A percentile compares a stretch with the other conserved stretches of the same genome.
phyloP scores from a whole-genome alignment of 1,140 invertebrate genomes.

The Thaumetopoea pityocampa region DNA sequence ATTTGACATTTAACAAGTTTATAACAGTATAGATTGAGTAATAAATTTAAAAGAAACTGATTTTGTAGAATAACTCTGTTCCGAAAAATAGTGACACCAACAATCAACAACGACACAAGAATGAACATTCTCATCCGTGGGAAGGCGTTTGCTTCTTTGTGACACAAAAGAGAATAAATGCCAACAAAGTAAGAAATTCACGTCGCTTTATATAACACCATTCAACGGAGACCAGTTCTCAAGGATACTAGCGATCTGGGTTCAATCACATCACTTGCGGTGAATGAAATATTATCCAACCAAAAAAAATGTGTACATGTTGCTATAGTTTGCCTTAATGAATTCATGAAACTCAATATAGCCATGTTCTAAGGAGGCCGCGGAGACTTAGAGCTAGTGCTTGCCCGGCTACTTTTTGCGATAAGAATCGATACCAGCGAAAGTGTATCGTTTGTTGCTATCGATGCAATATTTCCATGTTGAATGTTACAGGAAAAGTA shows the following conservation, averaged over 20 bases:
- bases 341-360: slow-evolving; percentile 18
- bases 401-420: slow-evolving; percentile 43
- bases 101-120: too few relatives aligned
- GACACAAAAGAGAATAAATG: slow-evolving; percentile 5
- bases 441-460: slow-evolving; percentile 56
- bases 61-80: too few relatives aligned
- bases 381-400: slow-evolving; percentile 35
- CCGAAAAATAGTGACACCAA: too few relatives aligned
- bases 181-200: slow-evolving; percentile 20
- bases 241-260: slow-evolving; percentile 56
- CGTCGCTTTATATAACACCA: slow-evolving; percentile 34
- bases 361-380: slow-evolving; percentile 31
- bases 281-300: slow-evolving; percentile 55
- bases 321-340: neutral
- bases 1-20: too few relatives aligned
- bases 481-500: slow-evolving; percentile 14
- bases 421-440: slow-evolving; percentile 56
- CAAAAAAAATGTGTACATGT: slow-evolving; percentile 22
- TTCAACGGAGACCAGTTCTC: slow-evolving; percentile 47
- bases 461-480: slow-evolving; percentile 33
- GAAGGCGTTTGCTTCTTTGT: slow-evolving; percentile 1
- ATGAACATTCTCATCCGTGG: slow-evolving; percentile 3
- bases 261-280: slow-evolving; percentile 61
- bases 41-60: too few relatives aligned
- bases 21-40: too few relatives aligned